These are phyloP conservation scores for Tychaedon coryphoeus DNA, from an alignment of 2,113 vertebrate species.

Conservation along the genomic window DNA sequence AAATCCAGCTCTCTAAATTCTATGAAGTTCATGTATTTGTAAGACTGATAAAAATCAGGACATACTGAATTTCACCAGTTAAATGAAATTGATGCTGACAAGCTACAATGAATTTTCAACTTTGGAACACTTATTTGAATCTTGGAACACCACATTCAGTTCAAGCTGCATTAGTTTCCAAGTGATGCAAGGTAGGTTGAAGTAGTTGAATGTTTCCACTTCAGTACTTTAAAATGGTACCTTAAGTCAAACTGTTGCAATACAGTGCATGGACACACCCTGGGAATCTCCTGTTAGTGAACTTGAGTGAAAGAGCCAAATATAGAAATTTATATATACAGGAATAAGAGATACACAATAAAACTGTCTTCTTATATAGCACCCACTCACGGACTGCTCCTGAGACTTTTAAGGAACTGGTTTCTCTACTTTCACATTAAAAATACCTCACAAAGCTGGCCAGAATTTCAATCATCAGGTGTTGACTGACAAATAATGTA, in stretches of 20 bases:
- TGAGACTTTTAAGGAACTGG: slow-evolving; percentile 7
- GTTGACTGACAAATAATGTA: neutral
- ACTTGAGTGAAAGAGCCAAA: slow-evolving; percentile 10
- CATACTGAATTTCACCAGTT: neutral
- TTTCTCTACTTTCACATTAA: neutral
- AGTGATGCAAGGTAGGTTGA: neutral
- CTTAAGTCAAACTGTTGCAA: neutral
- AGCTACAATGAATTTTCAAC: neutral
- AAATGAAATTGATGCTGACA: neutral
- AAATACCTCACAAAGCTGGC: neutral
- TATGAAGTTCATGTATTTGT: neutral
- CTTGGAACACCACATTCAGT: neutral
- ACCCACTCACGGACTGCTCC: neutral
- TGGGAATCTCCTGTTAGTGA: neutral
- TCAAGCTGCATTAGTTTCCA: neutral
- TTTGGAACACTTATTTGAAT: neutral
- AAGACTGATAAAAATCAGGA: neutral
- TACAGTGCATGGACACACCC: neutral
- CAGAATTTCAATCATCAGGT: neutral
- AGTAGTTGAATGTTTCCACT: neutral
- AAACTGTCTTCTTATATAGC: neutral
- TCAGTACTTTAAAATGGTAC: neutral
- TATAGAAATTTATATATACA: neutral
- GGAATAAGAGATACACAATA: slow-evolving; percentile 17
- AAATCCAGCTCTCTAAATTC: neutral